Evolutionary conservation across 2,113 vertebrate genomes (phyloP), one percentile per base, ranked within the genome.

Genomic region (Phylloscopus trochiloides): DNA sequence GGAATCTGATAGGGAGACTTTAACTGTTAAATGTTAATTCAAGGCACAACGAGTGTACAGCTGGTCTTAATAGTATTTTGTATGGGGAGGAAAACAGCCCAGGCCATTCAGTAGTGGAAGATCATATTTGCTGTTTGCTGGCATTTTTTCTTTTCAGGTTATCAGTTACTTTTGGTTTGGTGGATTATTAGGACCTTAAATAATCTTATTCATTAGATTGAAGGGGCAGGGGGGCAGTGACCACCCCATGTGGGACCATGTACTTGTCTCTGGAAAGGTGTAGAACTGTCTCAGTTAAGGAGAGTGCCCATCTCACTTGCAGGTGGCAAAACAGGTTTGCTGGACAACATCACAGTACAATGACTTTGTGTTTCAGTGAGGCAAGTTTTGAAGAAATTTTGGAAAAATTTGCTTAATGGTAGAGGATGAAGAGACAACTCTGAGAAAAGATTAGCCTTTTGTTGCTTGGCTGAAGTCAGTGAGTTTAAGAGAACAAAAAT

Each of bases 191-290:
- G 26, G 16, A n/a, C 9, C 12, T 54, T 43, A 24, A 66, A 62
- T 50, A 58, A 63, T 81, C 8, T 57, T 14, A 22, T 26, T 42
- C 6, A 38, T 61, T 65, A 62, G 51, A 43, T 18, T 61, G 71
- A 47, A 62, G 24, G 26, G 18, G 16, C 6, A 14, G 32, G 4
- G 2, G 4, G 2, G 3, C 10, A 58, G 38, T 38, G 67, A 50
- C 8, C 5, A 8, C 10, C 9, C 14, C 0, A 0, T 28, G 9
- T 4, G 15, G 40, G 48, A 72, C 48, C 21, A 32, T 0, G 1
- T 17, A 2, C 18, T 47, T 52, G 5, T 36, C 31, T 76, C 76
- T 20, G 38, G 42, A 43, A 65, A 54, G 15, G 10, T 6, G 12
- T 7, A 20, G 50, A 42, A 25, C 38, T 32, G 28, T 26, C 40